A percentile compares a stretch with the other conserved stretches of the same genome.
Evolutionary conservation across 53 echinoderm and acorn worm genomes (phyloP).

Genomic region (Echinarachnius parma): DNA sequence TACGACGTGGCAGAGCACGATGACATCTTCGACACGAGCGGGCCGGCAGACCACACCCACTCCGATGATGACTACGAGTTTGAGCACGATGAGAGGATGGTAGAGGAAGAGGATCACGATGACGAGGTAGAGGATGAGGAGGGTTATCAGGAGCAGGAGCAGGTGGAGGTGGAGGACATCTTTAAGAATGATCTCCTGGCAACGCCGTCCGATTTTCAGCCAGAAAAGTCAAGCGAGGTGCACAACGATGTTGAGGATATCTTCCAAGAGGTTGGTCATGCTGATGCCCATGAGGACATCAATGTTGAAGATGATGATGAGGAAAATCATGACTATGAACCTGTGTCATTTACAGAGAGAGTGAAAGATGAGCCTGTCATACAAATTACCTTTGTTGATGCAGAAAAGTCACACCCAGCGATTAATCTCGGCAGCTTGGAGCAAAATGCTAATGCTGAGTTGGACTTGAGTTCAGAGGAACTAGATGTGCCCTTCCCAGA

Average conservation of each 20-base stretch:
- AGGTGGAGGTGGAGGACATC: slow-evolving; percentile 21
- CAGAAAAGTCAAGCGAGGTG: neutral
- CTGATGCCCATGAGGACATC: too few species aligned
- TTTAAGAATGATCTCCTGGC: slow-evolving; percentile 16
- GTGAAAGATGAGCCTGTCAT: slow-evolving; percentile 12
- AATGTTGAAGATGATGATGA: too few species aligned
- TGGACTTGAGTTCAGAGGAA: neutral
- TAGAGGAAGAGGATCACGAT: slow-evolving; percentile 24
- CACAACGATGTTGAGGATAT: slow-evolving; percentile 21
- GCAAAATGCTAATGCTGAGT: neutral
- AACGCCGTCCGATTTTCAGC: neutral
- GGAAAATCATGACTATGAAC: slow-evolving; percentile 29
- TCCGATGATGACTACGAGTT: slow-evolving; percentile 34
- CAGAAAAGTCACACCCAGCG: slow-evolving; percentile 1
- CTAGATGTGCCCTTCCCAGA: slow-evolving; percentile 38
- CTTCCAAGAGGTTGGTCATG: slow-evolving; percentile 7
- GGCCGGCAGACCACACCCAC: slow-evolving; percentile 9
- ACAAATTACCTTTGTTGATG: slow-evolving; percentile 9
- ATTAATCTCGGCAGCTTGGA: neutral
- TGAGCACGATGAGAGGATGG: slow-evolving; percentile 30
- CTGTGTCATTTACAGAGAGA: slow-evolving; percentile 7
- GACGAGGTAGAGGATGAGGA: slow-evolving; percentile 3
- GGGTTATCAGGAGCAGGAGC: neutral
- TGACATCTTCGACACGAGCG: slow-evolving; percentile 13
- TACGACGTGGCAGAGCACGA: slow-evolving; percentile 30